Evolutionary conservation across 2,888 invertebrate genomes (phyloP).

Genomic region (Lymantria dispar): DNA sequence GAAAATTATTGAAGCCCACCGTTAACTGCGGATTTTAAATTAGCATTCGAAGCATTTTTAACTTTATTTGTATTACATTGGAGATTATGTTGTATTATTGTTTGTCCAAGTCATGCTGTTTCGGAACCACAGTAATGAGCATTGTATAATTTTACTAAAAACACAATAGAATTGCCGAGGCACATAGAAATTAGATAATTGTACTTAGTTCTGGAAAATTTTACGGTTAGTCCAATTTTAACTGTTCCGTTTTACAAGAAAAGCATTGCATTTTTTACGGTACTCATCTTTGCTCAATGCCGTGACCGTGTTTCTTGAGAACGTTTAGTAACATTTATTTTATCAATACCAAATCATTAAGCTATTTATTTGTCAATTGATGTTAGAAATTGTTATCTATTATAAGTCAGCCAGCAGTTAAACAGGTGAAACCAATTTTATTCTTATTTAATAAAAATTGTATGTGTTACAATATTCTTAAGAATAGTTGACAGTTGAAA

Average conservation of each 20-base stretch:
- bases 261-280: slow-evolving; percentile 7
- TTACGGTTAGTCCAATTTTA: slow-evolving; percentile 36
- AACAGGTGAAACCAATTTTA: no score
- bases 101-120: slow-evolving; percentile 49
- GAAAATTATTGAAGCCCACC: slow-evolving; percentile 32
- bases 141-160: slow-evolving; percentile 36
- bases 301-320: slow-evolving; percentile 4
- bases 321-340: slow-evolving; percentile 1
- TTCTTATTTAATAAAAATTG: no score
- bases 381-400: no score
- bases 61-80: slow-evolving; percentile 7
- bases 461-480: no score
- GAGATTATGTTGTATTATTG: slow-evolving; percentile 1
- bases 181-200: slow-evolving; percentile 41
- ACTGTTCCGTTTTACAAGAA: slow-evolving; percentile 28
- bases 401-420: no score
- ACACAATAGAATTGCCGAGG: slow-evolving; percentile 30
- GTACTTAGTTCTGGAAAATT: slow-evolving; percentile 42
- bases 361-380: no score
- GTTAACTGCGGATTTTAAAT: slow-evolving; percentile 10
- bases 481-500: no score
- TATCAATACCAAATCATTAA: neutral
- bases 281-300: slow-evolving; percentile 13
- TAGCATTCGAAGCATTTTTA: slow-evolving; percentile 6
- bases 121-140: slow-evolving; percentile 59